phyloP scores from a whole-genome alignment of 1,140 invertebrate species.

The Drosophila micromelanica region DNA sequence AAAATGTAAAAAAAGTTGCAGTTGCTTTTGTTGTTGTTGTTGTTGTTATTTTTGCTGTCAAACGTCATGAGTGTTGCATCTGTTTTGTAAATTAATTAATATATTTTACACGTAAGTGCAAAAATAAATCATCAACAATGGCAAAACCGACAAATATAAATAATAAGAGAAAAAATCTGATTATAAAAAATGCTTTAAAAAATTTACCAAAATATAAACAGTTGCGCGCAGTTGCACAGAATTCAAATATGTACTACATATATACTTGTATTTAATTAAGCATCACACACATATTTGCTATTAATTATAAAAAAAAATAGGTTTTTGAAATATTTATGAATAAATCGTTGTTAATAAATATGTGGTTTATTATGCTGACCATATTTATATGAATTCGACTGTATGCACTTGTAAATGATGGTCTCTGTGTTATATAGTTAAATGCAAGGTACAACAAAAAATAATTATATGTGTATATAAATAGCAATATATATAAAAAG shows the following conservation, averaged over 20 bases:
- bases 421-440: conserved; percentile 32
- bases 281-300: no score
- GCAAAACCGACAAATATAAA: conserved; percentile 10
- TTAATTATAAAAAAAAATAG: no score
- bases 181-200: conserved; percentile 3
- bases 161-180: neutral
- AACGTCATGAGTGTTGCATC: conserved; percentile 46
- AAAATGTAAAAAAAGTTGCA: conserved; percentile 33
- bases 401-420: conserved; percentile 29
- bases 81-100: conserved; percentile 80
- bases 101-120: conserved; percentile 66
- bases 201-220: conserved; percentile 3
- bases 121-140: conserved; percentile 72
- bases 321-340: neutral
- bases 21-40: conserved; percentile 13
- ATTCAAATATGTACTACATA: neutral
- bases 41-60: conserved; percentile 44
- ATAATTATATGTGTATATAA: conserved; percentile 9
- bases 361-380: neutral
- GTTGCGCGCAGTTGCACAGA: neutral
- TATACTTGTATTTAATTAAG: neutral
- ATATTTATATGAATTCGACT: conserved; percentile 7
- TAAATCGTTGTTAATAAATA: neutral
- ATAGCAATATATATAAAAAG: conserved; percentile 1
- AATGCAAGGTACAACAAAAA: neutral